Evolutionary conservation across 2,797 vertebrate genomes (phyloP).

Genomic region (Parotocinclus haroldoi): DNA sequence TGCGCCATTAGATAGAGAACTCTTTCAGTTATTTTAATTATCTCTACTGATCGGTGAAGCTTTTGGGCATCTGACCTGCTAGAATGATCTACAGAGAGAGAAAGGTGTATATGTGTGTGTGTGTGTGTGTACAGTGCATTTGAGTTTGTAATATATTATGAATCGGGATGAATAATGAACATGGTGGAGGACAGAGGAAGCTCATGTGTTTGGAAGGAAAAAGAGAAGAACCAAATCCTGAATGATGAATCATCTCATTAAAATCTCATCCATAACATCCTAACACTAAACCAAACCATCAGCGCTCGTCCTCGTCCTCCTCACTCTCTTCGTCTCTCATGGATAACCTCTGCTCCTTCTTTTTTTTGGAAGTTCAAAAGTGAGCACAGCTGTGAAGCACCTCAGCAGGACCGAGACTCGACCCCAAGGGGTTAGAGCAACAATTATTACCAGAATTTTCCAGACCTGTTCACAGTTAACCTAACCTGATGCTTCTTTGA

Average conservation of each 20-base stretch:
- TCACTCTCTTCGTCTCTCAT: slow-evolving; percentile 17
- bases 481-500: slow-evolving; percentile 47
- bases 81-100: too few species aligned
- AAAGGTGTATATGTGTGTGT: too few species aligned
- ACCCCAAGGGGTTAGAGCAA: slow-evolving; percentile 50
- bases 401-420: slow-evolving; percentile 44
- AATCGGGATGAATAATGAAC: slow-evolving; percentile 21
- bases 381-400: slow-evolving; percentile 3
- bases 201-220: slow-evolving; percentile 10
- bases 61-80: too few species aligned
- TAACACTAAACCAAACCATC: slow-evolving; percentile 8
- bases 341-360: slow-evolving; percentile 1
- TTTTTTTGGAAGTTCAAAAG: slow-evolving; percentile 12
- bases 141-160: too few species aligned
- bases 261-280: slow-evolving; percentile 41
- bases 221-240: slow-evolving; percentile 1
- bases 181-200: slow-evolving; percentile 8
- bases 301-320: slow-evolving; percentile 7
- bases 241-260: slow-evolving; percentile 48
- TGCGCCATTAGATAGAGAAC: background rate
- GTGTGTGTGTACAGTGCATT: too few species aligned
- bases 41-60: background rate
- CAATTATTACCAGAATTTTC: slow-evolving; percentile 54
- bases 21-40: background rate
- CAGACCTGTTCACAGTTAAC: slow-evolving; percentile 56